Evolutionary conservation across 2,888 invertebrate species (phyloP).

Genomic region (Acanthosepion pharaonis): DNA sequence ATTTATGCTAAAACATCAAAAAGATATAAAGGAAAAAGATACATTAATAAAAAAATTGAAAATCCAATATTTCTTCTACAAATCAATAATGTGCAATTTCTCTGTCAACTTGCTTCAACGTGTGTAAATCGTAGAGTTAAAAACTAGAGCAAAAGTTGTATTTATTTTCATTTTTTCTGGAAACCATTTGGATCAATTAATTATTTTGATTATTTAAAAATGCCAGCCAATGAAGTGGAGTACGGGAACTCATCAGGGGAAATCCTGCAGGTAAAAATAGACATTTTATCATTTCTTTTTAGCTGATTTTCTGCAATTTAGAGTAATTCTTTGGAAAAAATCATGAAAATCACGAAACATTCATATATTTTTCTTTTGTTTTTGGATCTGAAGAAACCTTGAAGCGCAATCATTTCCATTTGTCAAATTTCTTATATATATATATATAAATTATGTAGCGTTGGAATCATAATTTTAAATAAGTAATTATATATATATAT

Average conservation of each 20-base stretch:
- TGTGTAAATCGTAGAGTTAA: not conserved
- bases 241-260: not conserved
- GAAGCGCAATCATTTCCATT: no score
- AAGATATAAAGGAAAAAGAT: not conserved
- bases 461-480: no score
- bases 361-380: no score
- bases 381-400: no score
- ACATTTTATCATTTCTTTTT: not conserved
- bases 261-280: not conserved
- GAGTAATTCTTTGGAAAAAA: no score
- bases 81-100: not conserved
- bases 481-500: no score
- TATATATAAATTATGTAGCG: no score
- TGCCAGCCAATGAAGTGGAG: not conserved
- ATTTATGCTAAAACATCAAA: not conserved
- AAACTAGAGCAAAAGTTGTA: not conserved
- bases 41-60: not conserved
- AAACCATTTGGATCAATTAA: not conserved
- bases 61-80: not conserved
- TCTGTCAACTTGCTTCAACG: not conserved
- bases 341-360: no score
- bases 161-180: not conserved
- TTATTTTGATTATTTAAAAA: not conserved
- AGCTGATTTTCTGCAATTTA: not conserved
- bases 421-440: no score